Conservation (phyloP, 2,113 vertebrate species). For the Calonectris borealis region DNA sequence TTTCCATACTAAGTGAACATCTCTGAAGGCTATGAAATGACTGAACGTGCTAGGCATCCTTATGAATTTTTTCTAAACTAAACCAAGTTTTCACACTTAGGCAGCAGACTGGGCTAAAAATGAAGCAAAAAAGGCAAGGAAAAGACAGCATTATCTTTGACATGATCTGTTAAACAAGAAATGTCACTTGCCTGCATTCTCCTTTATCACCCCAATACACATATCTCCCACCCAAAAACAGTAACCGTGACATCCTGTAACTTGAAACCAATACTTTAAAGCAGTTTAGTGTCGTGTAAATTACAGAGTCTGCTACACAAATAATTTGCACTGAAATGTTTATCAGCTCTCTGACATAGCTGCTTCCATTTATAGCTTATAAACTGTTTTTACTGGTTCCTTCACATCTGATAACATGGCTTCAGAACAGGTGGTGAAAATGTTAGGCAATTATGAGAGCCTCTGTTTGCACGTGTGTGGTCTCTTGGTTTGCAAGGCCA, state of each 20-base stretch:
- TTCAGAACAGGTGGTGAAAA: conserved; percentile 75
- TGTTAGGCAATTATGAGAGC: conserved; percentile 58
- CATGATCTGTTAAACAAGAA: conserved; percentile 34
- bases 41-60: background rate
- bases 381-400: conserved; percentile 72
- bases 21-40: background rate
- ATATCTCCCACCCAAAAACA: background rate
- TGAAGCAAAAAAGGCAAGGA: conserved; percentile 9
- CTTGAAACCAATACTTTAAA: conserved; percentile 68
- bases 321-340: conserved; percentile 68
- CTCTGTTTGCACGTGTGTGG: conserved; percentile 82
- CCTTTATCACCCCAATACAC: background rate
- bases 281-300: conserved; percentile 41
- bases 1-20: background rate
- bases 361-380: conserved; percentile 75
- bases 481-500: conserved; percentile 75
- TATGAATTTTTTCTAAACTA: background rate
- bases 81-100: background rate
- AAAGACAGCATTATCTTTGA: conserved; percentile 14
- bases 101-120: background rate
- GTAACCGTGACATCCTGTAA: conserved; percentile 66
- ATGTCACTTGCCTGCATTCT: background rate
- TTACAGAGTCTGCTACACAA: conserved; percentile 64
- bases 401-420: conserved; percentile 74
- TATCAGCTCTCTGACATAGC: conserved; percentile 64